Evolutionary conservation across 2,888 invertebrate genomes (phyloP).

Genomic region (Chrysotoxum bicinctum): DNA sequence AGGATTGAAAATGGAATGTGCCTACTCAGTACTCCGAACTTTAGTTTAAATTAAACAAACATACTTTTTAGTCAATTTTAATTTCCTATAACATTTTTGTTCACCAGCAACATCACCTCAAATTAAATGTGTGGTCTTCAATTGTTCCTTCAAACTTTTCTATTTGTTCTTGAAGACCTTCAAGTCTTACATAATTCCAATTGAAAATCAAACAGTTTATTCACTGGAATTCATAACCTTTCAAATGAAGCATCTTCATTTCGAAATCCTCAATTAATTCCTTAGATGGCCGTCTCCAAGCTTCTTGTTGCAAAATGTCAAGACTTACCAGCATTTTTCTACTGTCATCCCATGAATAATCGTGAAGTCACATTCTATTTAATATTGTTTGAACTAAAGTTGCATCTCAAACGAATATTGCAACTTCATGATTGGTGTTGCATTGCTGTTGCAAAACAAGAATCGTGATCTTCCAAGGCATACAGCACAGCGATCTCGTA

Average conservation of each 20-base stretch:
- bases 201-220: too few relatives aligned
- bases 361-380: constrained; percentile 3
- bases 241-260: constrained; percentile 18
- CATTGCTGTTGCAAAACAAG: constrained; percentile 5
- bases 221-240: too few relatives aligned
- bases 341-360: constrained; percentile 1
- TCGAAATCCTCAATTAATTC: background rate
- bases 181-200: too few relatives aligned
- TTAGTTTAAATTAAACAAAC: too few relatives aligned
- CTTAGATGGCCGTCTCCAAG: background rate
- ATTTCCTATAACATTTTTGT: too few relatives aligned
- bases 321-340: background rate
- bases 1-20: too few relatives aligned
- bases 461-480: constrained; percentile 64
- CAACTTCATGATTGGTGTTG: background rate
- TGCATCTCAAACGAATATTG: constrained; percentile 5
- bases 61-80: too few relatives aligned
- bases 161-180: too few relatives aligned
- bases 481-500: constrained; percentile 33
- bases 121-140: too few relatives aligned
- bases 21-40: too few relatives aligned
- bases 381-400: background rate
- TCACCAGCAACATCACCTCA: too few relatives aligned
- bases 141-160: too few relatives aligned
- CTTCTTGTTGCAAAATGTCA: constrained; percentile 18